phyloP scores from a whole-genome alignment of 1,140 invertebrate genomes.

The Gryon sp. region DNA sequence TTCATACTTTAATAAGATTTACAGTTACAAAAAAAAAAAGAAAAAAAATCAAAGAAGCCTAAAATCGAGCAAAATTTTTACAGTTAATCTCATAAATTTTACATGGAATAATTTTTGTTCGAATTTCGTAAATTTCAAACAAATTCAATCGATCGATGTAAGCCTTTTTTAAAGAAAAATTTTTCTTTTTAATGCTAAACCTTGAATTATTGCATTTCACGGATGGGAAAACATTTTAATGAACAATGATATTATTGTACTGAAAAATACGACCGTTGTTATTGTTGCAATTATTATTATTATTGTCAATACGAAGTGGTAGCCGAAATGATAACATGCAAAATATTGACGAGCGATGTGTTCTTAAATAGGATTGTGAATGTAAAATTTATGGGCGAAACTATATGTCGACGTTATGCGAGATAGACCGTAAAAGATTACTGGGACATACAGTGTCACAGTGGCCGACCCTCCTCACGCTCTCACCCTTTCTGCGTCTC shows the following conservation, averaged over 20 bases:
- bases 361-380: conserved; percentile 49
- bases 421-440: conserved; percentile 77
- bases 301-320: conserved; percentile 27
- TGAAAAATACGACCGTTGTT: conserved; percentile 30
- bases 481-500: conserved; percentile 57
- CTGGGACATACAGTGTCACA: conserved; percentile 70
- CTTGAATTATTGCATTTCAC: too few species aligned
- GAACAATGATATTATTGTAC: conserved; percentile 21
- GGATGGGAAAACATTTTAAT: conserved; percentile 34
- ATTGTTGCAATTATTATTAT: conserved; percentile 20
- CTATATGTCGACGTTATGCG: conserved; percentile 67
- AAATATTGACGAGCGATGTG: conserved; percentile 54
- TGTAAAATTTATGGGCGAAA: conserved; percentile 59
- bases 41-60: too few species aligned
- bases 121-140: too few species aligned
- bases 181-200: too few species aligned
- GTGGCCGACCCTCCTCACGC: conserved; percentile 39
- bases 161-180: too few species aligned
- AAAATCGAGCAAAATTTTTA: too few species aligned
- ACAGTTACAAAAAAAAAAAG: too few species aligned
- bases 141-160: too few species aligned
- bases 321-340: conserved; percentile 42
- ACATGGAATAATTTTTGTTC: too few species aligned
- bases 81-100: too few species aligned
- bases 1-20: too few species aligned